Conservation (phyloP, 2,797 vertebrate species). For the Ceryle rudis region DNA sequence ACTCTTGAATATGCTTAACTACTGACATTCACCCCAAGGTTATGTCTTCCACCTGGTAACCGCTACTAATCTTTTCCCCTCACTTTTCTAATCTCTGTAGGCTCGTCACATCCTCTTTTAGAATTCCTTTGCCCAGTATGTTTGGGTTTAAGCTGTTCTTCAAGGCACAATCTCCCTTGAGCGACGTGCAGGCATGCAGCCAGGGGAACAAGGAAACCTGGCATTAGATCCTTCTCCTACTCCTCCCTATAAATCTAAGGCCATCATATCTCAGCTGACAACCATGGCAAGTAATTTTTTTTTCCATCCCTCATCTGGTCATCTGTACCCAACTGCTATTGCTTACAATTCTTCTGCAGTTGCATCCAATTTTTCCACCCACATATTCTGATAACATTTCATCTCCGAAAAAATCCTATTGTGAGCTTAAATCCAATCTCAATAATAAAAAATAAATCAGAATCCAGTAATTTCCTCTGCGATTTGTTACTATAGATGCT, state of each 20-base stretch:
- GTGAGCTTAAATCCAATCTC: not conserved
- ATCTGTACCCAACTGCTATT: not conserved
- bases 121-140: not conserved
- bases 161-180: not conserved
- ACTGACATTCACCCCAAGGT: not conserved
- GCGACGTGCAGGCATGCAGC: not conserved
- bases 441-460: not conserved
- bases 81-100: not conserved
- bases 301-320: not conserved
- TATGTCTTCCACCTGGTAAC: not conserved
- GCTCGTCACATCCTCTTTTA: not conserved
- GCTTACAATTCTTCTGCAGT: not conserved
- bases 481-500: not conserved
- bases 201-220: not conserved
- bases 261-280: not conserved
- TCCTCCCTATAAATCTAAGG: not conserved
- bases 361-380: not conserved
- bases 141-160: not conserved
- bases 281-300: not conserved
- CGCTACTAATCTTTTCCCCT: not conserved
- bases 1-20: not conserved
- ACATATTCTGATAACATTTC: not conserved
- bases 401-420: not conserved
- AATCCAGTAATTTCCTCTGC: not conserved
- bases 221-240: not conserved